phyloP scores from a whole-genome alignment of 2,797 vertebrate species.

The Monodelphis domestica region DNA sequence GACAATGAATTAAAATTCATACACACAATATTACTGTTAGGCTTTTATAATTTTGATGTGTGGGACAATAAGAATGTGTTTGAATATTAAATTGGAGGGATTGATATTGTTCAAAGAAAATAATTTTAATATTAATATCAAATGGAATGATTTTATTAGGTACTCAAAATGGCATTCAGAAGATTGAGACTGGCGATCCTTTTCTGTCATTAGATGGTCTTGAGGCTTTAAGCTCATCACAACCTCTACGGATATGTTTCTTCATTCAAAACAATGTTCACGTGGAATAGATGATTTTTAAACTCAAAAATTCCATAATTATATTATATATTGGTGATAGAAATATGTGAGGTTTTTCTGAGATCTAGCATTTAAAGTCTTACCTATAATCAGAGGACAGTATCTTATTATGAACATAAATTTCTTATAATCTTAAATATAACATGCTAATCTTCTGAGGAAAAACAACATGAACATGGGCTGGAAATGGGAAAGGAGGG shows the following conservation, averaged over 20 bases:
- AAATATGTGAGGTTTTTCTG: neutral
- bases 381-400: neutral
- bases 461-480: no score
- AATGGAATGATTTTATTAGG: neutral
- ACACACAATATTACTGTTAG: neutral
- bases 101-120: neutral
- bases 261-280: neutral
- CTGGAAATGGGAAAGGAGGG: neutral
- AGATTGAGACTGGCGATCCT: neutral
- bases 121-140: neutral
- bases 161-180: neutral
- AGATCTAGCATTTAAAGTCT: neutral
- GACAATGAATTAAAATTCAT: neutral
- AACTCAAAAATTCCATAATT: neutral
- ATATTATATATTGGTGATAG: neutral
- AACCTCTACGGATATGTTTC: neutral
- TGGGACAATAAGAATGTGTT: neutral
- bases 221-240: neutral
- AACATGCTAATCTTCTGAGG: no score
- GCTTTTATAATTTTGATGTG: neutral
- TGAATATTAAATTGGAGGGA: neutral
- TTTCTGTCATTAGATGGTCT: neutral
- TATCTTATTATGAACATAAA: neutral
- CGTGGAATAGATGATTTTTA: neutral
- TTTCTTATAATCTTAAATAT: no score